These are phyloP conservation scores for Pluvianellus socialis DNA, from an alignment of 2,113 vertebrate species.

Conservation along the genomic window DNA sequence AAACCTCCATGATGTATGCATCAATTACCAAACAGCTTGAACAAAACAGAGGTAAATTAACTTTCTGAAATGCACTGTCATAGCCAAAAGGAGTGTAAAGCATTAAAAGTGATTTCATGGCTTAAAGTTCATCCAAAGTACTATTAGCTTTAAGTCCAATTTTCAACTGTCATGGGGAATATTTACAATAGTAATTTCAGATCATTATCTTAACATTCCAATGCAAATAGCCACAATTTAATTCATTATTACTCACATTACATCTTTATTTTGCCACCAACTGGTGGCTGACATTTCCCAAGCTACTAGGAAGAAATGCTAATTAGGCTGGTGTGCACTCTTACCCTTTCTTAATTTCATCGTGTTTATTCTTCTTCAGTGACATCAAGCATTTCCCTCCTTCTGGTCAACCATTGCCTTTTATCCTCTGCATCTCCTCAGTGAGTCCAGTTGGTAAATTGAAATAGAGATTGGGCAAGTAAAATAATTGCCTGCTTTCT, in stretches of 20 bases:
- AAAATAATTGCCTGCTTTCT: slow-evolving; percentile 1
- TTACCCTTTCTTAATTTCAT: slow-evolving; percentile 75
- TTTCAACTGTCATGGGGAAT: slow-evolving; percentile 80
- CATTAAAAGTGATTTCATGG: slow-evolving; percentile 74
- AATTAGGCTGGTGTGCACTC: slow-evolving; percentile 78
- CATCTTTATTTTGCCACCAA: slow-evolving; percentile 84
- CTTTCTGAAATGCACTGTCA: slow-evolving; percentile 70
- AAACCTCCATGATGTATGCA: slow-evolving; percentile 75
- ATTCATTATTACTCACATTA: slow-evolving; percentile 82
- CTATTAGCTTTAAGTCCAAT: slow-evolving; percentile 81
- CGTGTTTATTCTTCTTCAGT: slow-evolving; percentile 48
- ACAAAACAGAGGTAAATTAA: slow-evolving; percentile 80
- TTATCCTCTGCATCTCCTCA: background rate
- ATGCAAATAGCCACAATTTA: slow-evolving; percentile 84
- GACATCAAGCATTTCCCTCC: slow-evolving; percentile 28
- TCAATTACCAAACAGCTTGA: slow-evolving; percentile 81
- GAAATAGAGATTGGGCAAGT: background rate
- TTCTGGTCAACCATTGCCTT: slow-evolving; percentile 44
- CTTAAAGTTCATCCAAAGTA: slow-evolving; percentile 81
- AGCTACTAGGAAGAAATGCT: slow-evolving; percentile 79
- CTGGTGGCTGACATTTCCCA: slow-evolving; percentile 83
- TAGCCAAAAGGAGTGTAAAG: slow-evolving; percentile 73
- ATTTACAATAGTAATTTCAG: slow-evolving; percentile 82
- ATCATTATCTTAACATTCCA: slow-evolving; percentile 83
- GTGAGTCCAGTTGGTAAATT: background rate